Conservation (phyloP, 2,797 vertebrate genomes). For the Aselliscus stoliczkanus region DNA sequence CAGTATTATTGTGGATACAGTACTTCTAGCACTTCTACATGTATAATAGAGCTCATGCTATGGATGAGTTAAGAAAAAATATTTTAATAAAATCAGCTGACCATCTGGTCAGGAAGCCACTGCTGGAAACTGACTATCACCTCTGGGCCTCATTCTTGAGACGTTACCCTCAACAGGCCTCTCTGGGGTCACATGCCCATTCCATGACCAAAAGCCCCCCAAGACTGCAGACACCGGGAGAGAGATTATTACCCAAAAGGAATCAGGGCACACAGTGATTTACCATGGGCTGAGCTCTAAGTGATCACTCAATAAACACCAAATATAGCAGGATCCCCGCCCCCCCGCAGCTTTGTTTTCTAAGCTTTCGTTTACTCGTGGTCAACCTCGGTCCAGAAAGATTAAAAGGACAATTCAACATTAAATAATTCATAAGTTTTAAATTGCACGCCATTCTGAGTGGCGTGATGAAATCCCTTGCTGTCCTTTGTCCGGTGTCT, state of each 20-base stretch:
- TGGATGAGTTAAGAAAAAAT: background rate
- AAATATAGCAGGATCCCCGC: background rate
- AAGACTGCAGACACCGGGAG: background rate
- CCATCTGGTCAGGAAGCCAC: background rate
- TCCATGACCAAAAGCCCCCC: accelerated
- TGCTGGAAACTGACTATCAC: no score
- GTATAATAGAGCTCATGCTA: background rate
- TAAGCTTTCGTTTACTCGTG: background rate
- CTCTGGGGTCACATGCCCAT: background rate
- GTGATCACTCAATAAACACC: background rate
- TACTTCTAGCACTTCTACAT: background rate
- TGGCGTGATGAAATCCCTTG: background rate
- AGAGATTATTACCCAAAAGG: background rate
- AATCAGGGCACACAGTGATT: background rate
- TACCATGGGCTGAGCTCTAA: background rate
- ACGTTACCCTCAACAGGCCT: background rate
- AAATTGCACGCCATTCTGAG: background rate
- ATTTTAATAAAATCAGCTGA: background rate
- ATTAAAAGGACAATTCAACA: background rate
- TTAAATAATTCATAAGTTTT: background rate
- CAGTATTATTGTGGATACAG: background rate
- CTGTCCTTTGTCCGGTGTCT: background rate
- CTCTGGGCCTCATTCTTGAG: background rate
- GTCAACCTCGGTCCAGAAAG: background rate
- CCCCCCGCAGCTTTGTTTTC: background rate